phyloP scores from a whole-genome alignment of 2,888 invertebrate species.

The Tinea pellionella region DNA sequence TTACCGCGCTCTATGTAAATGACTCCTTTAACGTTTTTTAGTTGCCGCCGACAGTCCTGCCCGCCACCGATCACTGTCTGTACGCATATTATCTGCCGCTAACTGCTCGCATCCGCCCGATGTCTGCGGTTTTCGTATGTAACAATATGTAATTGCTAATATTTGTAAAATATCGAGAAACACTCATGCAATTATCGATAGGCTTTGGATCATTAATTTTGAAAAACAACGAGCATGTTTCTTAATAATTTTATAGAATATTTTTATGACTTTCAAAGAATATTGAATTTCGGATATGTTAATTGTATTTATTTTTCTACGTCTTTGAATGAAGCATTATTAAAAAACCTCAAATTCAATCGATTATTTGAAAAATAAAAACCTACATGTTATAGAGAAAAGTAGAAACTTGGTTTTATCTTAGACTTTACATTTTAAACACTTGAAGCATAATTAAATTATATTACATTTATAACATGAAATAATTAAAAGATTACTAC shows the following conservation, averaged over 20 bases:
- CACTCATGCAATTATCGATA: background rate
- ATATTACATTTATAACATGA: background rate
- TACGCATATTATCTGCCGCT: conserved; percentile 54
- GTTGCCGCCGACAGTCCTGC: conserved; percentile 35
- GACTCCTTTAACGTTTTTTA: conserved; percentile 53
- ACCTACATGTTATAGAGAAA: too few species aligned
- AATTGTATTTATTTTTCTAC: too few species aligned
- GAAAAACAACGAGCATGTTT: background rate
- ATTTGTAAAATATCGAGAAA: conserved; percentile 32
- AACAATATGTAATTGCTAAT: conserved; percentile 63
- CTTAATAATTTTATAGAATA: background rate
- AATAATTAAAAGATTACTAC: conserved; percentile 3
- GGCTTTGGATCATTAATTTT: background rate
- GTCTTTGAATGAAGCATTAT: too few species aligned
- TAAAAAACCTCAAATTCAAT: too few species aligned
- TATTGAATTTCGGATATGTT: too few species aligned
- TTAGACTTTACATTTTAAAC: background rate
- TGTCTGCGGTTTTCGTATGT: conserved; percentile 37
- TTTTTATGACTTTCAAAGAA: too few species aligned
- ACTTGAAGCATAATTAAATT: too few species aligned
- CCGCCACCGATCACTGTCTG: conserved; percentile 46
- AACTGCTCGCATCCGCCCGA: conserved; percentile 56
- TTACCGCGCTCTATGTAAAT: conserved; percentile 51
- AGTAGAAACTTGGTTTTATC: background rate
- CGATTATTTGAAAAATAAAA: too few species aligned